These are phyloP conservation scores for Aurelia sp. DNA, from an alignment of 30 jellyfish, hydroid and myxozoan genomes.

Conservation along the genomic window DNA sequence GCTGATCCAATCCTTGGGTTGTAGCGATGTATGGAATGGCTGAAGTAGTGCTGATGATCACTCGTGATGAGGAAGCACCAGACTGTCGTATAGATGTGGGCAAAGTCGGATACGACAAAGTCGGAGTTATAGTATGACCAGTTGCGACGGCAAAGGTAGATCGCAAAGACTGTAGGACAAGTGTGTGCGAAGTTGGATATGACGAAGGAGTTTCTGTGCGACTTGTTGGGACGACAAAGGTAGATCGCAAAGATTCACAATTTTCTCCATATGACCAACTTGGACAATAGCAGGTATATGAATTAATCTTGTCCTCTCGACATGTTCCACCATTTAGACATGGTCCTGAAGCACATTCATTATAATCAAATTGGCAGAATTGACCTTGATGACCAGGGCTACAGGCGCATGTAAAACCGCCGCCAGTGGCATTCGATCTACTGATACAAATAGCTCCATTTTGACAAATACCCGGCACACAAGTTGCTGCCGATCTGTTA, in stretches of 20 bases:
- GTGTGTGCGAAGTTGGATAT: neutral
- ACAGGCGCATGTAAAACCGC: slow-evolving; percentile 71
- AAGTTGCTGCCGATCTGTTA: slow-evolving; percentile 10
- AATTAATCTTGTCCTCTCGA: slow-evolving; percentile 48
- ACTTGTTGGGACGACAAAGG: neutral
- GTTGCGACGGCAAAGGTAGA: neutral
- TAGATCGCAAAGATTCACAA: slow-evolving; percentile 62
- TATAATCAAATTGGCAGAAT: slow-evolving; percentile 68
- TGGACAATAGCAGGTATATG: slow-evolving; percentile 74
- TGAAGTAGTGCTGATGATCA: no score
- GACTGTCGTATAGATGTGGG: no score
- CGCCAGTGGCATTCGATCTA: slow-evolving; percentile 49
- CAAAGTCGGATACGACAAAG: neutral
- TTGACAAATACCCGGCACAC: slow-evolving; percentile 71
- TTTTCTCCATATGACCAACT: slow-evolving; percentile 63
- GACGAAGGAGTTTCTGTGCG: neutral
- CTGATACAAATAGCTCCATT: slow-evolving; percentile 69
- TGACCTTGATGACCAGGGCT: slow-evolving; percentile 78
- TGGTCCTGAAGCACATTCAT: slow-evolving; percentile 77
- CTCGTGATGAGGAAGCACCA: no score
- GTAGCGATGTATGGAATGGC: no score
- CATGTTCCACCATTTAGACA: slow-evolving; percentile 87
- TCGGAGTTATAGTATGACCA: neutral
- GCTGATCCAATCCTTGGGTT: no score
- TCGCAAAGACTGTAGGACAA: neutral